Conservation (phyloP, 2,113 vertebrate genomes). For the Leptobrachium leishanense region DNA sequence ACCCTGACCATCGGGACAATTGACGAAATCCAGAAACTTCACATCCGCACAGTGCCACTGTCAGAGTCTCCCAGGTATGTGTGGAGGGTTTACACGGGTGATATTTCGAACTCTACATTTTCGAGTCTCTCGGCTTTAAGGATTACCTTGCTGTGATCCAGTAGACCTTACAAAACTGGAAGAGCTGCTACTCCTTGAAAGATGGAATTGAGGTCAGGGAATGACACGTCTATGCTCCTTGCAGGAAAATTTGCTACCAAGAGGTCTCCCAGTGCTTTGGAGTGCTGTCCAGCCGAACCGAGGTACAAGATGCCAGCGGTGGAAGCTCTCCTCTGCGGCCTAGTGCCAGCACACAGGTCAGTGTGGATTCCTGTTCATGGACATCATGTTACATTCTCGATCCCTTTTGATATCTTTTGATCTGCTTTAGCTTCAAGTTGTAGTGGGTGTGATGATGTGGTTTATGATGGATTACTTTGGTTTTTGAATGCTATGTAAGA, state of each 20-base stretch:
- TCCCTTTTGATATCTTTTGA: no score
- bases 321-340: conserved; percentile 87
- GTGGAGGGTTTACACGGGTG: neutral
- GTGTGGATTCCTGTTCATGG: neutral
- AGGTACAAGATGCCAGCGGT: conserved; percentile 93
- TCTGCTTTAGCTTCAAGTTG: no score
- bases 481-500: no score
- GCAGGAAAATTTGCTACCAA: conserved; percentile 96
- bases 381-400: no score
- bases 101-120: no score
- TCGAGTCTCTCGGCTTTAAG: no score
- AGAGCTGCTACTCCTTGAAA: no score
- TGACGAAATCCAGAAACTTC: conserved; percentile 96
- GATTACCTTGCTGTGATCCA: no score
- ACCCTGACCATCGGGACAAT: conserved; percentile 97
- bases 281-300: conserved; percentile 91
- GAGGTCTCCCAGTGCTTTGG: conserved; percentile 97
- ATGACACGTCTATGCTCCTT: neutral
- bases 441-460: no score
- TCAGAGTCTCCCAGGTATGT: conserved; percentile 93
- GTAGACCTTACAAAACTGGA: no score
- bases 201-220: neutral
- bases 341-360: conserved; percentile 98
- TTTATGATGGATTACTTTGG: no score
- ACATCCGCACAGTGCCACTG: conserved; percentile 95